These are phyloP conservation scores for Anthopleura xanthogrammica DNA, from an alignment of 92 coral and sea anemone genomes.

Conservation along the genomic window DNA sequence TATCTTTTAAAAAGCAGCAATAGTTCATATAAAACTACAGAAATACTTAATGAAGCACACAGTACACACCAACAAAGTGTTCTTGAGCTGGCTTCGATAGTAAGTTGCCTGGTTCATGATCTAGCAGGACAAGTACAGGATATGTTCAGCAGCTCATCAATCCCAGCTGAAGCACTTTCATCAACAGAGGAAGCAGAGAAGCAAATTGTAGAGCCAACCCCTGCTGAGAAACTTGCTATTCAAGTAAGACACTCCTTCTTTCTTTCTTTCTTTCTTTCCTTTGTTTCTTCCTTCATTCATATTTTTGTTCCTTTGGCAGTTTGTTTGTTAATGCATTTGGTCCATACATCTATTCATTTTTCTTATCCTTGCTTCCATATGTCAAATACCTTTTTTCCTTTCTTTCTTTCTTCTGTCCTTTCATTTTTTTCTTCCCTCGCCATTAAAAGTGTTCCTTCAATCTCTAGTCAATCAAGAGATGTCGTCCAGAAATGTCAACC, in stretches of 20 bases:
- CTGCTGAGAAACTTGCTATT: slow-evolving; percentile 92
- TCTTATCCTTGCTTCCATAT: too few relatives aligned
- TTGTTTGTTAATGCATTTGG: too few relatives aligned
- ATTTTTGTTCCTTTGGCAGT: too few relatives aligned
- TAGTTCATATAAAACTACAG: slow-evolving; percentile 13
- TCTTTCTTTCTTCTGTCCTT: too few relatives aligned
- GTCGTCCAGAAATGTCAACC: too few relatives aligned
- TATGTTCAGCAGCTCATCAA: slow-evolving; percentile 52
- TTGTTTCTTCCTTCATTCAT: too few relatives aligned
- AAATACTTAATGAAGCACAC: slow-evolving; percentile 1
- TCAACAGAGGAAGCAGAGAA: slow-evolving; percentile 42
- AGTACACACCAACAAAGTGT: slow-evolving; percentile 67
- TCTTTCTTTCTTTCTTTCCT: too few relatives aligned
- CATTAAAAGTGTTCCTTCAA: too few relatives aligned
- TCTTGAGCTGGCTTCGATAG: slow-evolving; percentile 76
- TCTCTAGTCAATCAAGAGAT: too few relatives aligned
- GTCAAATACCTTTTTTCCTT: too few relatives aligned
- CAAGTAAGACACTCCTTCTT: slow-evolving; percentile 36
- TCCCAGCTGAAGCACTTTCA: slow-evolving; percentile 48
- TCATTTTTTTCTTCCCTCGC: too few relatives aligned
- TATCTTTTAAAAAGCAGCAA: slow-evolving; percentile 32
- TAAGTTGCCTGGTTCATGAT: slow-evolving; percentile 72
- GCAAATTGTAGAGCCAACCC: slow-evolving; percentile 68
- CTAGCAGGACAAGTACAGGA: slow-evolving; percentile 34
- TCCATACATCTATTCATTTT: too few relatives aligned